phyloP scores from a whole-genome alignment of 2,113 vertebrate species.

The Seriola rivoliana region DNA sequence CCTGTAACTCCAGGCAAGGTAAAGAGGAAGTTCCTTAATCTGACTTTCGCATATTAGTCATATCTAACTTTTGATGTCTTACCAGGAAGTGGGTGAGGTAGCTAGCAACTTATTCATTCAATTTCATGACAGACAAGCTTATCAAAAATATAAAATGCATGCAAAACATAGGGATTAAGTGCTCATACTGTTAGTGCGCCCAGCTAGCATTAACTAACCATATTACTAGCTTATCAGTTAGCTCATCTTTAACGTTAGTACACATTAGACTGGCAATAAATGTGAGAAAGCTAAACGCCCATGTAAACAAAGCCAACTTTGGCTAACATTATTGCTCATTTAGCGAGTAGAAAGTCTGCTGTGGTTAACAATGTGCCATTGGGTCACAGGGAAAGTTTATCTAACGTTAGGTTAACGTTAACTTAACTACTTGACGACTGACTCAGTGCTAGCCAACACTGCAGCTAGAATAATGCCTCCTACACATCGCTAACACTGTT shows the following conservation, averaged over 20 bases:
- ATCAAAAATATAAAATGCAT: background rate
- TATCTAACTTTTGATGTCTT: constrained; percentile 19
- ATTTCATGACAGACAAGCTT: background rate
- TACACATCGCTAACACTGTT: background rate
- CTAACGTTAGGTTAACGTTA: constrained; percentile 16
- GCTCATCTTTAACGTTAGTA: background rate
- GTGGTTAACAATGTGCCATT: background rate
- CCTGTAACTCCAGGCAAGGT: background rate
- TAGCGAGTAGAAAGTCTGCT: background rate
- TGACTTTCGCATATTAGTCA: constrained; percentile 10
- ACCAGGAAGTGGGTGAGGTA: constrained; percentile 56
- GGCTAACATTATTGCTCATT: too few relatives aligned
- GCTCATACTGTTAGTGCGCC: background rate
- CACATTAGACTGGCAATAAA: background rate
- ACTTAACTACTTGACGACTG: constrained; percentile 54
- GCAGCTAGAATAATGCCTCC: constrained; percentile 15
- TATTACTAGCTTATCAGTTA: constrained; percentile 30
- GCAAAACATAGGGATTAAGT: background rate
- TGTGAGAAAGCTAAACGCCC: background rate
- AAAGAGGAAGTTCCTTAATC: constrained; percentile 43
- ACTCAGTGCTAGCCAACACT: constrained; percentile 49
- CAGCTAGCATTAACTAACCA: background rate
- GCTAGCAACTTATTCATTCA: background rate
- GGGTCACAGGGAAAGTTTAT: constrained; percentile 13
- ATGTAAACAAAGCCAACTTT: background rate